Conservation (phyloP, 2,888 invertebrate species). For the Apamea sordens region DNA sequence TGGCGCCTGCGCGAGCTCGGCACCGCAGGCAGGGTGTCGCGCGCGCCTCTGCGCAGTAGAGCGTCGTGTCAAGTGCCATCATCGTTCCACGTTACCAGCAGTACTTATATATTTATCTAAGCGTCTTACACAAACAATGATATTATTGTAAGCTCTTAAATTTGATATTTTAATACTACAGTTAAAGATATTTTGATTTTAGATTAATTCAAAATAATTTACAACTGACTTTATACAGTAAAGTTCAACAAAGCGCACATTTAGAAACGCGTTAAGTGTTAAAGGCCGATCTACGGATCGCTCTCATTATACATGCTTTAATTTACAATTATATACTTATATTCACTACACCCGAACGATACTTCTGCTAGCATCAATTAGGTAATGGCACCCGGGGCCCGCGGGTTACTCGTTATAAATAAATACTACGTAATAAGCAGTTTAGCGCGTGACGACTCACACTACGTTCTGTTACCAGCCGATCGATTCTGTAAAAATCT, state of each 20-base stretch:
- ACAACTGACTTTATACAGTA: conserved; percentile 48
- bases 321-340: conserved; percentile 38
- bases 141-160: conserved; percentile 67
- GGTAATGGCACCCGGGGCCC: conserved; percentile 26
- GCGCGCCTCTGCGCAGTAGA: not conserved
- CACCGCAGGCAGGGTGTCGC: not conserved
- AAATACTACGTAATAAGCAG: conserved; percentile 3
- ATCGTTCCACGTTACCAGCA: conserved; percentile 15
- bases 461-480: not conserved
- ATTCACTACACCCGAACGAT: conserved; percentile 14
- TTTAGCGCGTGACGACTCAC: not conserved
- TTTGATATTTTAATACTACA: conserved; percentile 55
- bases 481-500: too few relatives aligned
- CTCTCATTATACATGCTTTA: conserved; percentile 7
- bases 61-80: not conserved
- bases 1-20: not conserved
- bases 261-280: conserved; percentile 20
- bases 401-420: conserved; percentile 3
- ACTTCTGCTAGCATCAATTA: conserved; percentile 20
- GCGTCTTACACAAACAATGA: conserved; percentile 62
- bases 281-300: conserved; percentile 1
- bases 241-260: conserved; percentile 51
- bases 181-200: conserved; percentile 27
- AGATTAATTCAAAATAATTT: conserved; percentile 50
- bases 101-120: conserved; percentile 27